Percentiles rank a stretch among this genome's conserved stretches.
phyloP scores from a whole-genome alignment of 2,797 vertebrate species.

The Nyctalus aviator region DNA sequence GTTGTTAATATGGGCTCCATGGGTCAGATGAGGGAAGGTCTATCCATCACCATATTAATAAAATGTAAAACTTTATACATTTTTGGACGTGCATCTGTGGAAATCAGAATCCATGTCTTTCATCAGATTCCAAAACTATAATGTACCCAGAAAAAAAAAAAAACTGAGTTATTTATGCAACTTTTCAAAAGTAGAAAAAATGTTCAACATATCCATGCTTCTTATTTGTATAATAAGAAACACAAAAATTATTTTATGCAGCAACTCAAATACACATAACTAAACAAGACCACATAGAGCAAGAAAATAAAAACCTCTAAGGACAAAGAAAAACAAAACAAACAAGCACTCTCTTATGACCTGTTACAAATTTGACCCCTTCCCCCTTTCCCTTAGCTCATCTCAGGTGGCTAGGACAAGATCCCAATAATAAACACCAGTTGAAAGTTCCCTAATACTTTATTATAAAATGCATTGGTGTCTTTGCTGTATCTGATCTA shows the following conservation, averaged over 20 bases:
- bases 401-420: neutral
- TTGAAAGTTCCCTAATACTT: neutral
- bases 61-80: neutral
- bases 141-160: neutral
- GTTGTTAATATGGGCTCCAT: neutral
- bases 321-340: neutral
- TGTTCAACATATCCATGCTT: neutral
- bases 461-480: neutral
- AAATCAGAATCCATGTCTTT: neutral
- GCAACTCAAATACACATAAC: neutral
- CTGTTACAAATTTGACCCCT: neutral
- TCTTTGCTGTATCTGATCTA: neutral
- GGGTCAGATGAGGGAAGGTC: neutral
- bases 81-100: neutral
- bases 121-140: conserved; percentile 27
- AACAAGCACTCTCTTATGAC: neutral
- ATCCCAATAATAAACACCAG: neutral
- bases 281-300: neutral
- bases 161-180: neutral
- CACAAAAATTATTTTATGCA: neutral
- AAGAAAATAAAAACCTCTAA: neutral
- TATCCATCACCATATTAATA: neutral
- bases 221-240: neutral
- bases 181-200: neutral
- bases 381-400: neutral